A percentile compares a stretch with the other conserved stretches of the same genome.
Conservation (phyloP, 1,140 invertebrate genomes). For the Bombyx mandarina region DNA sequence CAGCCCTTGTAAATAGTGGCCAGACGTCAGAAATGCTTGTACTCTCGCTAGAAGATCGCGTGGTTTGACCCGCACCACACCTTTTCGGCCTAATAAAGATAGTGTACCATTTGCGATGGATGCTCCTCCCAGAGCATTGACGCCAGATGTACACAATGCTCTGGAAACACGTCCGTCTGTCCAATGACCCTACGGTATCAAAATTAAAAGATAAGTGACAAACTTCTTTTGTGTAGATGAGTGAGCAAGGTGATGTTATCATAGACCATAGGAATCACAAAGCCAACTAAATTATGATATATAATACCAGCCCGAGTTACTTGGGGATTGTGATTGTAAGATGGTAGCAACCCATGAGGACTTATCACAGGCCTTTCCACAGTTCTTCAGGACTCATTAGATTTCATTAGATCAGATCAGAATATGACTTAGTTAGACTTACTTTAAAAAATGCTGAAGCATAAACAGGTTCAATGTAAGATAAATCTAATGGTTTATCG, state of each 20-base stretch:
- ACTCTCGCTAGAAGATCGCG: constrained; percentile 72
- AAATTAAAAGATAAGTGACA: no score
- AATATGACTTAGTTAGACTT: constrained; percentile 4
- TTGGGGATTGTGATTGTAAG: no score
- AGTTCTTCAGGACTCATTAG: no score
- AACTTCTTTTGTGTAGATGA: no score
- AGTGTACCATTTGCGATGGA: constrained; percentile 86
- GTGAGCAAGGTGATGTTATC: not conserved
- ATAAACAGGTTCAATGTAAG: constrained; percentile 89
- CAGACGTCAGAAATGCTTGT: constrained; percentile 61
- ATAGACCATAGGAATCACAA: not conserved
- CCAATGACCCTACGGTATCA: constrained; percentile 77
- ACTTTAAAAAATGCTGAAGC: constrained; percentile 93
- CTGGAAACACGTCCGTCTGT: constrained; percentile 77
- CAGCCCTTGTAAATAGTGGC: constrained; percentile 75
- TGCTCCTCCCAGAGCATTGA: constrained; percentile 80
- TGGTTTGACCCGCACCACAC: constrained; percentile 85
- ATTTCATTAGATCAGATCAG: no score
- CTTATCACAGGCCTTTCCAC: no score
- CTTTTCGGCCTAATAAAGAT: constrained; percentile 87
- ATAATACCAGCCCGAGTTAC: no score
- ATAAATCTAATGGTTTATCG: constrained; percentile 88
- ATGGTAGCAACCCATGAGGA: no score
- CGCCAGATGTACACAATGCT: constrained; percentile 70
- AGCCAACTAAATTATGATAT: no score